Percentiles rank a stretch among this genome's conserved stretches.
Conservation (phyloP, 2,888 invertebrate species). For the Agrenia bidenticulata region DNA sequence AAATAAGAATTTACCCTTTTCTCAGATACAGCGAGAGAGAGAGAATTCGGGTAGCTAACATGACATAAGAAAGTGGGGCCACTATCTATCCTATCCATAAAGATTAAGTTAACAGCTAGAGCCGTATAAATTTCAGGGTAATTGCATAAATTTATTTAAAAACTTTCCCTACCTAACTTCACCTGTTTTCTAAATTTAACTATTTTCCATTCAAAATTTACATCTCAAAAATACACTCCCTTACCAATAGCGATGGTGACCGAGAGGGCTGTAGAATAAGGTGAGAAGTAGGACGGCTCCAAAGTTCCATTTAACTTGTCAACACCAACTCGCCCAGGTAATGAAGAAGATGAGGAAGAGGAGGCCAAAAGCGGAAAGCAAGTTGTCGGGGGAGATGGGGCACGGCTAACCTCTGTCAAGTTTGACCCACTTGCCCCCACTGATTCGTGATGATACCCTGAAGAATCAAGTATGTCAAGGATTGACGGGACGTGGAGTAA, state of each 20-base stretch:
- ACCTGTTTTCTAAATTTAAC: no score
- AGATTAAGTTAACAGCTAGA: no score
- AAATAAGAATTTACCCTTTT: no score
- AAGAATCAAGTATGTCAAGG: constrained; percentile 6
- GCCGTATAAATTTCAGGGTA: no score
- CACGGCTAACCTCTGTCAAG: background rate
- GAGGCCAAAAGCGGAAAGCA: constrained; percentile 50
- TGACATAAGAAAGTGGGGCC: no score
- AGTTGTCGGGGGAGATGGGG: constrained; percentile 49
- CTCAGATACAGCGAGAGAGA: no score
- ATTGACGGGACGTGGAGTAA: constrained; percentile 7
- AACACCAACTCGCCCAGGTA: background rate
- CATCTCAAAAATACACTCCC: no score
- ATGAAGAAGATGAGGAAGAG: constrained; percentile 29
- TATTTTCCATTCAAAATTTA: no score
- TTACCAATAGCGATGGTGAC: constrained; percentile 74
- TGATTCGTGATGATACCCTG: background rate
- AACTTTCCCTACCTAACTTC: no score
- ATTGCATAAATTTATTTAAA: no score
- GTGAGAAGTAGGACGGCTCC: constrained; percentile 64
- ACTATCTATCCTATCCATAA: no score
- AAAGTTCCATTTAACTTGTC: constrained; percentile 24
- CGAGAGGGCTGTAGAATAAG: constrained; percentile 86
- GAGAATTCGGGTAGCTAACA: no score
- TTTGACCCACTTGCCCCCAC: background rate